A percentile compares a stretch with the other conserved stretches of the same genome.
These are phyloP conservation scores for Clangula hyemalis DNA, from an alignment of 2,797 vertebrate species.

Conservation along the genomic window DNA sequence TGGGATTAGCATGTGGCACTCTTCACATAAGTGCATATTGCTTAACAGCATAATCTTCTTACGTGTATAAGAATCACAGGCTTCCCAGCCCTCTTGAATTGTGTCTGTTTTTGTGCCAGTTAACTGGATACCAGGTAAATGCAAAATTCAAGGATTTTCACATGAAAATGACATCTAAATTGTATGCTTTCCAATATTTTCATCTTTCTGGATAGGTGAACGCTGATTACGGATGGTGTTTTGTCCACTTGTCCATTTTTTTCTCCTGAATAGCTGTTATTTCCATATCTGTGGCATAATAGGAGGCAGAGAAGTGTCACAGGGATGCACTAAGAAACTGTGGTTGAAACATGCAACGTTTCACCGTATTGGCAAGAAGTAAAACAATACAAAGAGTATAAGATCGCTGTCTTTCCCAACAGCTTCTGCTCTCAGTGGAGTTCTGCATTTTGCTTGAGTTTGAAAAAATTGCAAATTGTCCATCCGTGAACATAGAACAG, in stretches of 20 bases:
- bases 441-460: constrained; percentile 1
- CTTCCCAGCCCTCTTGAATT: constrained; percentile 28
- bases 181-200: constrained; percentile 23
- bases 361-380: neutral
- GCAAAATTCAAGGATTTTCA: constrained; percentile 24
- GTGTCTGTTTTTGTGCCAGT: constrained; percentile 13
- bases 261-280: constrained; percentile 10
- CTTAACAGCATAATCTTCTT: constrained; percentile 60
- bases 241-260: neutral
- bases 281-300: neutral
- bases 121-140: constrained; percentile 39
- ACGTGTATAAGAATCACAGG: neutral
- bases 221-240: neutral
- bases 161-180: constrained; percentile 37
- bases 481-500: neutral
- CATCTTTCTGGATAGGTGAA: constrained; percentile 17
- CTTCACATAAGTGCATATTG: constrained; percentile 48
- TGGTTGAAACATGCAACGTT: neutral
- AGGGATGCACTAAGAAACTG: neutral
- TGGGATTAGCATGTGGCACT: constrained; percentile 37
- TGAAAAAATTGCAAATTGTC: neutral
- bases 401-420: neutral
- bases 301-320: neutral
- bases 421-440: neutral
- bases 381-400: neutral